Percentiles rank a stretch among this genome's conserved stretches.
phyloP scores from a whole-genome alignment of 2,113 vertebrate genomes.

The Tychaedon coryphoeus region DNA sequence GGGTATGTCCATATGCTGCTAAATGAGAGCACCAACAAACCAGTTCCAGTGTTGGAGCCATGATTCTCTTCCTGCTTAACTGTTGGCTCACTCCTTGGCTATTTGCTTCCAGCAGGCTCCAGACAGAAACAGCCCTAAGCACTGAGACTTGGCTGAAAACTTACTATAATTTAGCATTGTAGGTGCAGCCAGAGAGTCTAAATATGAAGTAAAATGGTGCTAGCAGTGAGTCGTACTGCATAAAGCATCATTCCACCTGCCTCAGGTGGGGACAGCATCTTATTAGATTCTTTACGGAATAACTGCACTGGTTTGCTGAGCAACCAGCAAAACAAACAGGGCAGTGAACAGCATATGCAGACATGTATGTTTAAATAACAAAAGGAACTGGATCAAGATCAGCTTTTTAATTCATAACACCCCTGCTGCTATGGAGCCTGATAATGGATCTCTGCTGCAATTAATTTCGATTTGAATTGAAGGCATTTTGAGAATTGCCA shows the following conservation, averaged over 20 bases:
- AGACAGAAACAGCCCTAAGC: conserved; percentile 54
- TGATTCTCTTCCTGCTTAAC: conserved; percentile 8
- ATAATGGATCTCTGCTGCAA: not conserved
- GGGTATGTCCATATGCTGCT: conserved; percentile 3
- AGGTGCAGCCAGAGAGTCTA: conserved; percentile 33
- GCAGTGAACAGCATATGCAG: not conserved
- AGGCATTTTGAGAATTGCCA: not conserved
- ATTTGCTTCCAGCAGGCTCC: conserved; percentile 39
- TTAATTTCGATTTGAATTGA: not conserved
- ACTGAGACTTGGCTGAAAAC: conserved; percentile 44
- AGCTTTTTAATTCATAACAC: not conserved
- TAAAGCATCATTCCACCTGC: not conserved
- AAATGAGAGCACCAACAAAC: not conserved
- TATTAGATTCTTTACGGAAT: not conserved
- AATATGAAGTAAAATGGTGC: not conserved
- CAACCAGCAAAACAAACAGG: not conserved
- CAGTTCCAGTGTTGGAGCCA: not conserved
- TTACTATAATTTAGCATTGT: conserved; percentile 4
- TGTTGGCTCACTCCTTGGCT: conserved; percentile 19
- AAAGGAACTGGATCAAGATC: not conserved
- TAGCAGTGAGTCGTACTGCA: not conserved
- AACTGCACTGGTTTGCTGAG: not conserved
- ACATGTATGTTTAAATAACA: not conserved
- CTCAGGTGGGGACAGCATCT: not conserved
- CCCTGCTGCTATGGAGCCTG: not conserved